Percentiles rank a stretch among this genome's conserved stretches.
These are phyloP conservation scores for Schrankia costaestrigalis DNA, from an alignment of 2,888 invertebrate genomes.

Conservation along the genomic window DNA sequence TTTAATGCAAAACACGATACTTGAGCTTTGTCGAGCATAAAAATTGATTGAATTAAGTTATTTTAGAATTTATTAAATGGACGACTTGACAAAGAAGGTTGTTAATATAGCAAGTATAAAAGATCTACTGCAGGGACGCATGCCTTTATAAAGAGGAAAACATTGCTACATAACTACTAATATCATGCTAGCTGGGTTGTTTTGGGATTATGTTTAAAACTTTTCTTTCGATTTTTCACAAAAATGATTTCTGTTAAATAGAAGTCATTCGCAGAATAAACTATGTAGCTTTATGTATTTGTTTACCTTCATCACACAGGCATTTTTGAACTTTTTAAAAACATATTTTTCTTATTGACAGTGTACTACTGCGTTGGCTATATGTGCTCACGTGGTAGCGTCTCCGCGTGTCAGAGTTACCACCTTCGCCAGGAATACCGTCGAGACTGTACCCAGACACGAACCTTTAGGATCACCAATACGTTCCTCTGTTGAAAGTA, in stretches of 20 bases:
- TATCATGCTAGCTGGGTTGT: too few relatives aligned
- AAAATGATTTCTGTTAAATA: too few relatives aligned
- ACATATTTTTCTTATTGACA: slow-evolving; percentile 28
- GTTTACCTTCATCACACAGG: too few relatives aligned
- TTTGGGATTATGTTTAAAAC: too few relatives aligned
- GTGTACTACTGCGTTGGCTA: slow-evolving; percentile 48
- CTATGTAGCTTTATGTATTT: not conserved
- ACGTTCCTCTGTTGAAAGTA: slow-evolving; percentile 88
- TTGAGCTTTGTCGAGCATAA: slow-evolving; percentile 37
- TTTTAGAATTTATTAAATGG: too few relatives aligned
- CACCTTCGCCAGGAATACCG: slow-evolving; percentile 57
- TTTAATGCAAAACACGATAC: slow-evolving; percentile 53
- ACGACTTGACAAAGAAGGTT: slow-evolving; percentile 5
- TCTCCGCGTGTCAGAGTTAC: slow-evolving; percentile 52
- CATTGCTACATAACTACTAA: too few relatives aligned
- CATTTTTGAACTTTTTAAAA: too few relatives aligned
- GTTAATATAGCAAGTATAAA: too few relatives aligned
- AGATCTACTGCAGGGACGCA: too few relatives aligned
- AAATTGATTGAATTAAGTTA: slow-evolving; percentile 24
- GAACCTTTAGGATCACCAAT: slow-evolving; percentile 79
- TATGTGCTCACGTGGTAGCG: slow-evolving; percentile 48
- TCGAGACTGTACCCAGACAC: slow-evolving; percentile 66
- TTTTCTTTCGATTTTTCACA: too few relatives aligned
- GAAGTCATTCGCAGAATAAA: too few relatives aligned
- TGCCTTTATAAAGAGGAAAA: too few relatives aligned